Percentiles rank a stretch among this genome's conserved stretches.
Conservation (phyloP, 2,888 invertebrate species). For the Xestia c-nigrum region DNA sequence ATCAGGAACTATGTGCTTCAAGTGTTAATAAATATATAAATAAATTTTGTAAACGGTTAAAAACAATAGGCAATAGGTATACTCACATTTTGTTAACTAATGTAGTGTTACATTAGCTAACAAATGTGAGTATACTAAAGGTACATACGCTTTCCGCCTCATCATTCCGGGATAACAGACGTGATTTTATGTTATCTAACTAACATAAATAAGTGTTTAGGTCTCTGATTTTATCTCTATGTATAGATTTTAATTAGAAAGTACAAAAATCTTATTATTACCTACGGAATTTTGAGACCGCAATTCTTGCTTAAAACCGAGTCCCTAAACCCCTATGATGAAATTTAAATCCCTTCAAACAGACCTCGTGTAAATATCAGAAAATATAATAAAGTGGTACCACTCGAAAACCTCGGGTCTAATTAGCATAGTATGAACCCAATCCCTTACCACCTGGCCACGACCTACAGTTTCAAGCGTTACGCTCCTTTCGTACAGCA, state of each 20-base stretch:
- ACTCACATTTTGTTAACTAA: too few relatives aligned
- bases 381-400: constrained; percentile 37
- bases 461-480: neutral
- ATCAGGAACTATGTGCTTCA: too few relatives aligned
- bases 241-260: constrained; percentile 1
- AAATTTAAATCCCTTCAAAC: constrained; percentile 32
- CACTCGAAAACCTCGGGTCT: neutral
- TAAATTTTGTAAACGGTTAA: neutral
- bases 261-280: neutral
- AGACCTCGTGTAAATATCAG: constrained; percentile 23
- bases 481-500: neutral
- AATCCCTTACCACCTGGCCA: neutral
- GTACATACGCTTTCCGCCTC: neutral
- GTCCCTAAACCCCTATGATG: constrained; percentile 12
- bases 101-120: neutral
- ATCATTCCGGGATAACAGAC: neutral
- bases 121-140: neutral
- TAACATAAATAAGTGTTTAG: neutral
- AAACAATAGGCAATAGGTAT: neutral
- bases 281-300: neutral
- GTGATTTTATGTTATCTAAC: neutral
- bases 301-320: constrained; percentile 11
- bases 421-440: constrained; percentile 43
- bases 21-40: too few relatives aligned
- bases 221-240: neutral